phyloP scores from a whole-genome alignment of 2,797 vertebrate species.

The Sarcoramphus papa region DNA sequence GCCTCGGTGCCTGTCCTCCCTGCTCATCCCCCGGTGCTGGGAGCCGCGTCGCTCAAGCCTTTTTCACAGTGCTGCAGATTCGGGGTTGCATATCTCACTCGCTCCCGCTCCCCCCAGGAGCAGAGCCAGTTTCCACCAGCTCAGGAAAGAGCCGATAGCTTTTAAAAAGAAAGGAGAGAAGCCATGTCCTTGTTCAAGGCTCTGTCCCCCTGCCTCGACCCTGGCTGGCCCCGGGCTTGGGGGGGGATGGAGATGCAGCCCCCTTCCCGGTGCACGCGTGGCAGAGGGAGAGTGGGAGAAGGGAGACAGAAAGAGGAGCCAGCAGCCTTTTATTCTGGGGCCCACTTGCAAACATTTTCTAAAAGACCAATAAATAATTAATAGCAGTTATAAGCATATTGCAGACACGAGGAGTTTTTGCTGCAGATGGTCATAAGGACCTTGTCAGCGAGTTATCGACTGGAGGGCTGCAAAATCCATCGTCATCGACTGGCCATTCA shows the following conservation, averaged over 20 bases:
- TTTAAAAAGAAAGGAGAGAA: background rate
- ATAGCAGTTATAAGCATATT: background rate
- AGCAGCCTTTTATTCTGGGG: background rate
- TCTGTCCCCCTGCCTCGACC: fast-evolving
- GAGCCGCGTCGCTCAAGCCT: background rate
- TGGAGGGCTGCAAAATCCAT: background rate
- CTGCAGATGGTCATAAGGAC: background rate
- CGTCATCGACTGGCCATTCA: background rate
- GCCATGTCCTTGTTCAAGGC: fast-evolving
- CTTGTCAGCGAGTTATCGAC: background rate
- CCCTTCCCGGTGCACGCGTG: fast-evolving
- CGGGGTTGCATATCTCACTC: background rate
- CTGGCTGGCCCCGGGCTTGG: fast-evolving
- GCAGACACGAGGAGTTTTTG: background rate
- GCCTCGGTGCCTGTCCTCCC: background rate
- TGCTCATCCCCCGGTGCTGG: background rate
- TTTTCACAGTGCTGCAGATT: background rate
- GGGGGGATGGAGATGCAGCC: background rate
- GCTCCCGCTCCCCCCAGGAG: background rate
- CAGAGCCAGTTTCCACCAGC: background rate
- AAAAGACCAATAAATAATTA: conserved; percentile 8
- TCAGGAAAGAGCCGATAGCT: background rate
- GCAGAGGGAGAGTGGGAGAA: background rate
- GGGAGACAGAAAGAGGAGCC: background rate
- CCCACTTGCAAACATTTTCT: background rate